Percentiles rank a stretch among this genome's conserved stretches.
These are phyloP conservation scores for Oxyura jamaicensis DNA, from an alignment of 2,113 vertebrate species.

Conservation along the genomic window DNA sequence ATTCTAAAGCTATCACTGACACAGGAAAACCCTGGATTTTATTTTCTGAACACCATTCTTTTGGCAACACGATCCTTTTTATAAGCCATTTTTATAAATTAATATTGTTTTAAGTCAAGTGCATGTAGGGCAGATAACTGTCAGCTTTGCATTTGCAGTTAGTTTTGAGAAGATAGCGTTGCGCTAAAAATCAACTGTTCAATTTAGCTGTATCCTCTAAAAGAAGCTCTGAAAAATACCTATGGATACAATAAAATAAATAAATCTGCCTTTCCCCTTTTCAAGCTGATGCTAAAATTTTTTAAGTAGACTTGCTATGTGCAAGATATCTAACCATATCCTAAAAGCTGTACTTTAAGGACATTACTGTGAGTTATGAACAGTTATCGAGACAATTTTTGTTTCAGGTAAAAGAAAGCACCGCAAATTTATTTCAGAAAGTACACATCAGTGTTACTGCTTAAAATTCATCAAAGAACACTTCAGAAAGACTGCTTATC, in stretches of 20 bases:
- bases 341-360: not conserved
- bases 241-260: not conserved
- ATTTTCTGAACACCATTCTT: not conserved
- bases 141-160: not conserved
- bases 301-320: not conserved
- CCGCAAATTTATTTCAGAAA: slow-evolving; percentile 52
- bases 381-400: slow-evolving; percentile 18
- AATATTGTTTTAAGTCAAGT: not conserved
- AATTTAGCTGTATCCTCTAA: not conserved
- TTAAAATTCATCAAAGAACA: slow-evolving; percentile 58
- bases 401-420: slow-evolving; percentile 52
- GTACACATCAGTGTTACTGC: not conserved
- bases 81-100: not conserved
- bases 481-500: slow-evolving; percentile 56
- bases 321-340: not conserved
- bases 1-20: not conserved
- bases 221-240: not conserved
- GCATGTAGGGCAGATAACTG: not conserved
- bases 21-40: not conserved
- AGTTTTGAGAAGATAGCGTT: not conserved
- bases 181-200: not conserved
- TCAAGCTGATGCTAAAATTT: not conserved
- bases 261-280: not conserved
- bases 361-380: slow-evolving; percentile 5
- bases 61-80: not conserved